phyloP scores from a whole-genome alignment of 2,888 invertebrate genomes.

The Noctua janthe region DNA sequence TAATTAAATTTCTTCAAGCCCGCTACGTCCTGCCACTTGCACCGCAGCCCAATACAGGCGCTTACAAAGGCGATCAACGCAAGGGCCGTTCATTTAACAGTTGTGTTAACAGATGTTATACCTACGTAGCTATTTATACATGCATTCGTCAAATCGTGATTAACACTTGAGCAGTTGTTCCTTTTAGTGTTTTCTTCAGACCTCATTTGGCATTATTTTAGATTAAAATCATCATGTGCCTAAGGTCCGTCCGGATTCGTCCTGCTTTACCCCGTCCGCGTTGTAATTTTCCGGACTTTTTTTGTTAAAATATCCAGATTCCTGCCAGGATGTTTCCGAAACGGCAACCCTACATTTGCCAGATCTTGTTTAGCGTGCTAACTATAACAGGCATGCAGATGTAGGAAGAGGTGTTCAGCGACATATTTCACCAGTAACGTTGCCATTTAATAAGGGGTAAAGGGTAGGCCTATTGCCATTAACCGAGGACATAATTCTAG shows the following conservation, averaged over 20 bases:
- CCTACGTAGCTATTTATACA: conserved; percentile 17
- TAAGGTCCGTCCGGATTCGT: not conserved
- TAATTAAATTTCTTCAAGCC: not conserved
- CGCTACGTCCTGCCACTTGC: conserved; percentile 15
- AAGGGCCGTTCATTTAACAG: conserved; percentile 61
- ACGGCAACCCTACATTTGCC: not conserved
- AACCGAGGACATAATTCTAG: not conserved
- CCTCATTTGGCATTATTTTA: not conserved
- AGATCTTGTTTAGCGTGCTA: not conserved
- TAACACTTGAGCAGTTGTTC: not conserved
- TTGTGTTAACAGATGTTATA: conserved; percentile 55
- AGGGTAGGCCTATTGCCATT: not conserved
- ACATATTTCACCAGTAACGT: not conserved
- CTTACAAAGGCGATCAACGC: conserved; percentile 57
- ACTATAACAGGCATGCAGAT: not conserved
- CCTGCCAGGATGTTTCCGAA: not conserved
- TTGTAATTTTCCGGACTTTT: not conserved
- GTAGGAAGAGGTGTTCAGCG: not conserved
- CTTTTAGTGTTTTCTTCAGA: not conserved
- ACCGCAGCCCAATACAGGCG: conserved; percentile 26
- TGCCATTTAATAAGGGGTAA: not conserved
- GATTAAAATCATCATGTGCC: not conserved
- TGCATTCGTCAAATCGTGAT: conserved; percentile 17
- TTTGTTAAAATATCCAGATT: not conserved
- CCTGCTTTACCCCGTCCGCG: not conserved